Percentiles rank a stretch among this genome's conserved stretches.
Conservation (phyloP, 2,113 vertebrate species). For the Prunella himalayana region DNA sequence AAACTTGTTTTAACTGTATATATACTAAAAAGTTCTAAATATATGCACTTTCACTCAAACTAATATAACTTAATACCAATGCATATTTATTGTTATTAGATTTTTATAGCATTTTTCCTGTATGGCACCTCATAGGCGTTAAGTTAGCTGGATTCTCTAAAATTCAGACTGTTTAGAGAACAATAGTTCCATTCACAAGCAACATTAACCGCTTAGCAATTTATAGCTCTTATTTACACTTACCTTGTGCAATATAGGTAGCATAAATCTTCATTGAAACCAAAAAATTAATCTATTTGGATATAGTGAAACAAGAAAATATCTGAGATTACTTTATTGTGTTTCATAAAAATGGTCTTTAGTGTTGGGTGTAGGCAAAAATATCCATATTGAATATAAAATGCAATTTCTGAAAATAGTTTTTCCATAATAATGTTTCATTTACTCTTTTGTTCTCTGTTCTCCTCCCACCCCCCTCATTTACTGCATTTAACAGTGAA, state of each 20-base stretch:
- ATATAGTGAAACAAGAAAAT: conserved; percentile 32
- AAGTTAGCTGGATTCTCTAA: conserved; percentile 19
- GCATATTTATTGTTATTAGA: conserved; percentile 61
- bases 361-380: background rate
- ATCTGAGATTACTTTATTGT: background rate
- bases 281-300: conserved; percentile 29
- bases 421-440: background rate
- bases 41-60: conserved; percentile 20
- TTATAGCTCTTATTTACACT: conserved; percentile 64
- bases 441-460: background rate
- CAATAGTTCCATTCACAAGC: conserved; percentile 58
- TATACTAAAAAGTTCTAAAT: conserved; percentile 41
- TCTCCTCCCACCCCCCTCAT: background rate
- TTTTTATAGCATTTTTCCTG: conserved; percentile 67
- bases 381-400: background rate
- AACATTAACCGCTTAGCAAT: conserved; percentile 48
- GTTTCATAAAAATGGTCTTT: conserved; percentile 24
- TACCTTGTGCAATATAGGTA: conserved; percentile 54
- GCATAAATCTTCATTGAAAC: conserved; percentile 48
- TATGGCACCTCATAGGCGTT: conserved; percentile 43
- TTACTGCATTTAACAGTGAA: background rate
- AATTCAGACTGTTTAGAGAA: conserved; percentile 53
- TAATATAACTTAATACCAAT: conserved; percentile 46
- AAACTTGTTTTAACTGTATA: background rate
- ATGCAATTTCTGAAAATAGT: background rate